These are phyloP conservation scores for Andrena bicolor DNA, from an alignment of 2,888 invertebrate genomes.

Conservation along the genomic window DNA sequence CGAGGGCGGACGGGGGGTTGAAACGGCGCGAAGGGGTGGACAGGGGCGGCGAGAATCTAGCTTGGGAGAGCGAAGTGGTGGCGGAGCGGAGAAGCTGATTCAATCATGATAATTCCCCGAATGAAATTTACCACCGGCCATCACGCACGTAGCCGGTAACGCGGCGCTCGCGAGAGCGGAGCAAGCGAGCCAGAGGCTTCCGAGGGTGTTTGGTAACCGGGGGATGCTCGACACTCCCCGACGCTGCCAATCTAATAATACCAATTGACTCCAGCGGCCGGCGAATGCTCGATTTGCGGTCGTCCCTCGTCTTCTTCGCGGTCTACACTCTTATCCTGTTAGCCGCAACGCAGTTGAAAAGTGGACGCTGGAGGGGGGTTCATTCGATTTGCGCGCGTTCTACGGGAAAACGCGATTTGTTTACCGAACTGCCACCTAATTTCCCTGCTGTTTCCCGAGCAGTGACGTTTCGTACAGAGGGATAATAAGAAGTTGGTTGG, in stretches of 20 bases:
- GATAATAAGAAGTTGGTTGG: too few species aligned
- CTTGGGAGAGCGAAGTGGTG: constrained; percentile 71
- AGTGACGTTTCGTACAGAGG: background rate
- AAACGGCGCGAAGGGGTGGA: constrained; percentile 23
- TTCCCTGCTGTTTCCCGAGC: background rate
- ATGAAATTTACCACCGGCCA: constrained; percentile 84
- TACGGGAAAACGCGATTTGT: constrained; percentile 51
- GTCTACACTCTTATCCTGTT: constrained; percentile 69
- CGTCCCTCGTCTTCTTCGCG: constrained; percentile 73
- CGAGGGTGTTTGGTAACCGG: constrained; percentile 67
- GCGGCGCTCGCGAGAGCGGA: constrained; percentile 51
- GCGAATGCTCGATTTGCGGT: constrained; percentile 82
- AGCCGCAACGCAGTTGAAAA: constrained; percentile 59
- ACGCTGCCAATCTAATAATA: constrained; percentile 85
- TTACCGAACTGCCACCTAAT: background rate
- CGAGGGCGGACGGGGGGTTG: constrained; percentile 31
- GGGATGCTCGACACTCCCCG: constrained; percentile 72
- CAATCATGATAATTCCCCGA: constrained; percentile 85
- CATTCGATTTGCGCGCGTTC: constrained; percentile 54
- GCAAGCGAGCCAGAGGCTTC: constrained; percentile 20
- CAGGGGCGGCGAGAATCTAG: constrained; percentile 60
- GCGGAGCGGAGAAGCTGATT: constrained; percentile 81
- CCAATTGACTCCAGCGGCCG: constrained; percentile 82
- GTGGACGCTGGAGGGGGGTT: constrained; percentile 44
- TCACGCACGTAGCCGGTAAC: constrained; percentile 79